These are phyloP conservation scores for Euplexia lucipara DNA, from an alignment of 2,888 invertebrate species.

Conservation along the genomic window DNA sequence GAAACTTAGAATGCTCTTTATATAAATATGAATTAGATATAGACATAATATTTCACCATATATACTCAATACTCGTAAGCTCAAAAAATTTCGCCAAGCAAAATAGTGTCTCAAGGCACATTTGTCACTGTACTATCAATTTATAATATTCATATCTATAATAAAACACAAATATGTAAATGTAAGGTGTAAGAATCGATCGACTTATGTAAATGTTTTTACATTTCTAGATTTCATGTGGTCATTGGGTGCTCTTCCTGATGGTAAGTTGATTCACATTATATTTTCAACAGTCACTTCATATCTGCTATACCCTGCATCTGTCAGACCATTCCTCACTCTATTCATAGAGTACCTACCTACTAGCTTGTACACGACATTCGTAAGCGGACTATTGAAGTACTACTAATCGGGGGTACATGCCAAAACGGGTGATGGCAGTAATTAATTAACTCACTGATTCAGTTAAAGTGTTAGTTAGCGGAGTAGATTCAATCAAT, in stretches of 20 bases:
- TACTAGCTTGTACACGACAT: conserved; percentile 55
- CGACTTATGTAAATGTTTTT: conserved; percentile 91
- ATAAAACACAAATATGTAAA: conserved; percentile 77
- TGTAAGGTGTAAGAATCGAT: conserved; percentile 88
- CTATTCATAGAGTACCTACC: conserved; percentile 51
- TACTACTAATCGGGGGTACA: conserved; percentile 77
- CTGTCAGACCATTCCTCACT: conserved; percentile 74
- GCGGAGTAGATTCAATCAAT: conserved; percentile 78
- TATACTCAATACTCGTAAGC: conserved; percentile 77
- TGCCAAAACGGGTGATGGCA: conserved; percentile 75
- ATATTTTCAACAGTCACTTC: conserved; percentile 81
- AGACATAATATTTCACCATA: conserved; percentile 73
- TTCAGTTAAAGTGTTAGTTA: conserved; percentile 77
- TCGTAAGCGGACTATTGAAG: conserved; percentile 65
- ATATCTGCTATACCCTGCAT: conserved; percentile 77
- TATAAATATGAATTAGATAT: conserved; percentile 77
- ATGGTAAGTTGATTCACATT: conserved; percentile 94
- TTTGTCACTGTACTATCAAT: conserved; percentile 71
- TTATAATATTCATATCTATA: conserved; percentile 69
- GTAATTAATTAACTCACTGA: conserved; percentile 77
- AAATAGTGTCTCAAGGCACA: conserved; percentile 91
- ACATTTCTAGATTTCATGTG: conserved; percentile 99
- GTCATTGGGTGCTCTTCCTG: conserved; percentile 99
- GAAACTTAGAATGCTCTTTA: conserved; percentile 80
- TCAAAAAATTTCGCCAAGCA: conserved; percentile 87